These are phyloP conservation scores for Meganola albula DNA, from an alignment of 2,888 invertebrate genomes.

Conservation along the genomic window DNA sequence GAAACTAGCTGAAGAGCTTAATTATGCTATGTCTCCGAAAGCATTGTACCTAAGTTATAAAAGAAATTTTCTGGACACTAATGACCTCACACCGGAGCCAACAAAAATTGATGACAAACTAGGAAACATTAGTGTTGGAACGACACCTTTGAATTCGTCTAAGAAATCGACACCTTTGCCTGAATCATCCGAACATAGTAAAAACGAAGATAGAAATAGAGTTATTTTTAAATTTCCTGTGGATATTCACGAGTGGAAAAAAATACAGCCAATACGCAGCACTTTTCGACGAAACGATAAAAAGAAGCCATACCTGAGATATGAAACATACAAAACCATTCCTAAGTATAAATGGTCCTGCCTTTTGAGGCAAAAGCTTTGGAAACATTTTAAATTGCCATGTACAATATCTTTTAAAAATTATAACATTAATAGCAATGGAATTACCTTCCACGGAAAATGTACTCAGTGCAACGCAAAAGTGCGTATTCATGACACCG, in stretches of 20 bases:
- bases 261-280: constrained; percentile 15
- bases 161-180: constrained; percentile 12
- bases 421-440: constrained; percentile 14
- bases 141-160: constrained; percentile 13
- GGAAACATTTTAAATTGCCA: constrained; percentile 14
- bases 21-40: constrained; percentile 14
- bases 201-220: constrained; percentile 10
- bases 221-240: constrained; percentile 14
- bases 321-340: constrained; percentile 14
- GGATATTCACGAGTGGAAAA: constrained; percentile 15
- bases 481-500: constrained; percentile 14
- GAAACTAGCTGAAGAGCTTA: constrained; percentile 13
- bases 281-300: constrained; percentile 15
- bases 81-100: constrained; percentile 12
- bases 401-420: constrained; percentile 14
- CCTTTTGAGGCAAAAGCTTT: constrained; percentile 15
- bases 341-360: constrained; percentile 13
- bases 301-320: constrained; percentile 12
- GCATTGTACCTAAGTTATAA: constrained; percentile 14
- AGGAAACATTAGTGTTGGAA: constrained; percentile 14
- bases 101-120: constrained; percentile 14
- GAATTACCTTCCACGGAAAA: constrained; percentile 14
- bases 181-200: constrained; percentile 11
- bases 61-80: constrained; percentile 12
- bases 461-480: constrained; percentile 14